Conservation (phyloP, 2,797 vertebrate genomes). For the Coranthus polyacanthus region DNA sequence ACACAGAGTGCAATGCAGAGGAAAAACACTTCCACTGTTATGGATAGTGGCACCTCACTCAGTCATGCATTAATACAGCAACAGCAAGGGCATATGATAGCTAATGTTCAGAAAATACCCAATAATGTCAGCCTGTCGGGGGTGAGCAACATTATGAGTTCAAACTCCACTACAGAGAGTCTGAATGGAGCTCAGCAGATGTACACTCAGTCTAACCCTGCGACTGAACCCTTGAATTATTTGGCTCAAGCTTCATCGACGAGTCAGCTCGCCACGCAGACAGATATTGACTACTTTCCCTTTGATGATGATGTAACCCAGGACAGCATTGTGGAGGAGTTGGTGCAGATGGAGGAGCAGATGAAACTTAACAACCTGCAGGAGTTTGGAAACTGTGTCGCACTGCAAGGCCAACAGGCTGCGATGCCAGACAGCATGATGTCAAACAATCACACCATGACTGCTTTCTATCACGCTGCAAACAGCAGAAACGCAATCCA, state of each 20-base stretch:
- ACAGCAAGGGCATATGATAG: slow-evolving; percentile 77
- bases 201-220: slow-evolving; percentile 62
- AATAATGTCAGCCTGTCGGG: slow-evolving; percentile 73
- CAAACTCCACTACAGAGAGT: slow-evolving; percentile 81
- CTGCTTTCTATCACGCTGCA: slow-evolving; percentile 88
- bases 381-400: slow-evolving; percentile 84
- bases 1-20: slow-evolving; percentile 66
- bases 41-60: slow-evolving; percentile 85
- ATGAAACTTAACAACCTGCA: slow-evolving; percentile 94
- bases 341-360: slow-evolving; percentile 99
- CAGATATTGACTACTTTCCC: slow-evolving; percentile 91
- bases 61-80: slow-evolving; percentile 68
- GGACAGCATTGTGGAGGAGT: slow-evolving; percentile 98
- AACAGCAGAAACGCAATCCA: slow-evolving; percentile 90
- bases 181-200: slow-evolving; percentile 79
- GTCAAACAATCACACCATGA: slow-evolving; percentile 83
- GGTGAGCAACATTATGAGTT: slow-evolving; percentile 82
- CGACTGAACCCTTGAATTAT: slow-evolving; percentile 71
- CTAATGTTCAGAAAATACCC: slow-evolving; percentile 82
- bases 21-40: slow-evolving; percentile 81
- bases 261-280: slow-evolving; percentile 87
- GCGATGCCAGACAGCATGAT: slow-evolving; percentile 79
- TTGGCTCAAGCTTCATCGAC: slow-evolving; percentile 86
- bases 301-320: slow-evolving; percentile 98
- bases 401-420: slow-evolving; percentile 85